Base-by-base conservation (phyloP, 1,140 invertebrate genomes). In the Arion vulgaris region DNA sequence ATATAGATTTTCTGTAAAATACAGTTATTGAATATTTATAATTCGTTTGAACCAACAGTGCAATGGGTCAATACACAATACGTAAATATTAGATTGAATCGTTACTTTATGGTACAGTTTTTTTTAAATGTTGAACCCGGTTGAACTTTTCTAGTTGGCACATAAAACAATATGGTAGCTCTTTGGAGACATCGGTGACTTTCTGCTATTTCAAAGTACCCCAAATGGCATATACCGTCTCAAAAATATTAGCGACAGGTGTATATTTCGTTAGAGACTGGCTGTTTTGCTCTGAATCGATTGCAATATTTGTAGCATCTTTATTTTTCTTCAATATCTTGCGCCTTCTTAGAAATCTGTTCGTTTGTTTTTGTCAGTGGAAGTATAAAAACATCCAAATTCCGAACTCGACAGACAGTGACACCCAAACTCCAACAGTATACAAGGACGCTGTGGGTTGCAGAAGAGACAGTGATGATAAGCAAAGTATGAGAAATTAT, bases 181-280 rank as follows among this genome's bases (percentile, higher is more conserved):
- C 28, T 2, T 32, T 5, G 11, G 62, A 32, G 62, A 2, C 28
- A 2, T n/a, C 1, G 9, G 62, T 66, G 62, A 66, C 11, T 66
- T 57, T 57, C 62, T 66, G 62, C n/a, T 34, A 5, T 19, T 57
- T 66, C n/a, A 76, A 32, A 41, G 51, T 78, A 41, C 39, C 62
- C 13, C 15, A 45, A 80, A 80, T 80, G 78, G 78, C 68, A 45
- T 80, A 80, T 51, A 71, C 78, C 11, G 62, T 80, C 23, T 80
- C 78, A 15, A 71, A 45, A 28, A 45, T 71, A 11, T 41, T 80
- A n/a, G 78, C 78, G 9, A 51, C 78, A 4, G 62, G 41, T 1
- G 34, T 80, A 32, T 71, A 32, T 80, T 80, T 71, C 45, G 66
- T 80, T 45, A 80, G 62, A 45, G 78, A 80, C 62, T 80, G 78